Conservation (phyloP, 2,113 vertebrate genomes). For the Lepus timidus region DNA sequence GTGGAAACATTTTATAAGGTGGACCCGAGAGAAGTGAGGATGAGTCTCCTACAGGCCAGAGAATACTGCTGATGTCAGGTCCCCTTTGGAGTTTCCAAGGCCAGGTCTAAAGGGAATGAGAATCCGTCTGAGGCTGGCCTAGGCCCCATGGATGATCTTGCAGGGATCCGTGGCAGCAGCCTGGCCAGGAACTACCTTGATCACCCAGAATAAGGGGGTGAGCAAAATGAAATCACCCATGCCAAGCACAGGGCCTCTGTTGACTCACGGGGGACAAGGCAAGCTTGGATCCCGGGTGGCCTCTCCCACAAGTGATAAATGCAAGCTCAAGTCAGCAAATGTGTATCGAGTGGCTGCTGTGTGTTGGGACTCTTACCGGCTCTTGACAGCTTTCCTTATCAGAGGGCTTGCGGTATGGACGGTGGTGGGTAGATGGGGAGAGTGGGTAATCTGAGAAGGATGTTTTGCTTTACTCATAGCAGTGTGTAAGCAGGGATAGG, state of each 20-base stretch:
- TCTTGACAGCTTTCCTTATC: neutral
- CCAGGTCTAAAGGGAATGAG: neutral
- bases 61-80: conserved; percentile 20
- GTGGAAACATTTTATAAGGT: conserved; percentile 57
- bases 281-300: no score
- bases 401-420: neutral
- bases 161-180: neutral
- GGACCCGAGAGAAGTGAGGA: conserved; percentile 40
- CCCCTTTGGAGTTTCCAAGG: neutral
- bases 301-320: neutral
- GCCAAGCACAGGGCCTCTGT: neutral
- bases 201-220: neutral
- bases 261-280: neutral
- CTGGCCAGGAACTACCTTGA: neutral
- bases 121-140: neutral
- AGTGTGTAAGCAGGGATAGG: neutral
- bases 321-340: neutral
- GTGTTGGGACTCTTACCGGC: neutral
- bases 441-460: neutral
- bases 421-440: neutral
- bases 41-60: conserved; percentile 18
- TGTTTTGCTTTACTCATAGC: neutral
- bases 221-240: neutral
- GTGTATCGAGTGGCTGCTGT: neutral
- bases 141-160: neutral